Percentiles rank a stretch among this genome's conserved stretches.
These are phyloP conservation scores for Corapipo altera DNA, from an alignment of 2,113 vertebrate genomes.

Conservation along the genomic window DNA sequence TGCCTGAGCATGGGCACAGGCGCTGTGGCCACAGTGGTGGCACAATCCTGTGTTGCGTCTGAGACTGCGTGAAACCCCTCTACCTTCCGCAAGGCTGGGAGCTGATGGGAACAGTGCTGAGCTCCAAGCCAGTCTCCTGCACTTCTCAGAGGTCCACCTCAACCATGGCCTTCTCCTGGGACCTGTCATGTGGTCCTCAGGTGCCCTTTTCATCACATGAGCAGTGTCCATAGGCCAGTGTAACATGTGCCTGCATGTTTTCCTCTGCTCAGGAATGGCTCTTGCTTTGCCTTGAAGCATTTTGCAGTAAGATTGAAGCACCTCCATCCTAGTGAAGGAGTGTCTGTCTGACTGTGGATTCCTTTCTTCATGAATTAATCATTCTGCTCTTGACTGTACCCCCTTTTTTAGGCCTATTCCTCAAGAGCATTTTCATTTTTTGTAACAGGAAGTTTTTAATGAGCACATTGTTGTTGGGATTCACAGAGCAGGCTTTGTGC, in stretches of 20 bases:
- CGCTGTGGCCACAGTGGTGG: rapidly evolving
- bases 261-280: background rate
- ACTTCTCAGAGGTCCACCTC: background rate
- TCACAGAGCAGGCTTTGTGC: background rate
- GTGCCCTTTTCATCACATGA: background rate
- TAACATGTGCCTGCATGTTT: background rate
- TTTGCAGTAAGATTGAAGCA: background rate
- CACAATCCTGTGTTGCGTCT: background rate
- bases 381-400: background rate
- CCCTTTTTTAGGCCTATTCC: background rate
- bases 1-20: rapidly evolving
- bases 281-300: background rate
- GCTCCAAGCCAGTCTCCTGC: background rate
- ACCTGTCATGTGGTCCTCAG: background rate
- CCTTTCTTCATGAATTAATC: background rate
- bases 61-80: rapidly evolving
- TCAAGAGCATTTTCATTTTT: background rate
- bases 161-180: background rate
- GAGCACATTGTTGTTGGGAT: background rate
- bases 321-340: background rate
- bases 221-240: background rate
- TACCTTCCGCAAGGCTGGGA: background rate
- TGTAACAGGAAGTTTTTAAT: background rate
- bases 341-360: background rate
- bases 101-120: background rate